Percentiles rank a stretch among this genome's conserved stretches.
phyloP scores from a whole-genome alignment of 2,797 vertebrate genomes.

The Tiaroga cobitis region DNA sequence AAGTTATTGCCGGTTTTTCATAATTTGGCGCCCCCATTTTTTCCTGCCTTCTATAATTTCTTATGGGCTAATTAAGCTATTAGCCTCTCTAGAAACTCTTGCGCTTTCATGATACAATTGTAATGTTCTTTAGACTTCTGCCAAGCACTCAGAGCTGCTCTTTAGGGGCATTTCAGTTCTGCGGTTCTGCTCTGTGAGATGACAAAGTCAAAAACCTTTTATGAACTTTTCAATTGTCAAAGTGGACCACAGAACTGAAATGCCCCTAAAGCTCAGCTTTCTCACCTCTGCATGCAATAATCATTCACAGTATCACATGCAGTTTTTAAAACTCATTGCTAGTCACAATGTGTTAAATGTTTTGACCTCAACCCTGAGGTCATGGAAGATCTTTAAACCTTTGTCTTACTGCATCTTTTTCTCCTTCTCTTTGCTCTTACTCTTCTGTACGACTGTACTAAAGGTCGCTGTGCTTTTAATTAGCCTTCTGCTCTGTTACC shows the following conservation, averaged over 20 bases:
- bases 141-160: constrained; percentile 66
- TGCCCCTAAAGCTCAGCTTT: too few relatives aligned
- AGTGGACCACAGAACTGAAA: constrained; percentile 14
- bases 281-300: constrained; percentile 31
- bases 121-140: constrained; percentile 70
- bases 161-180: constrained; percentile 60
- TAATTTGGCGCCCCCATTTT: constrained; percentile 75
- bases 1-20: constrained; percentile 76
- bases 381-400: constrained; percentile 7
- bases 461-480: constrained; percentile 79
- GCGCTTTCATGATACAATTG: constrained; percentile 67
- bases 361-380: constrained; percentile 6
- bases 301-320: constrained; percentile 6
- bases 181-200: constrained; percentile 64
- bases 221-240: constrained; percentile 47
- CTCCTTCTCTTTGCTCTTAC: constrained; percentile 53
- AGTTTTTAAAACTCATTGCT: constrained; percentile 13
- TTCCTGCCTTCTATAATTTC: constrained; percentile 80
- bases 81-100: constrained; percentile 79
- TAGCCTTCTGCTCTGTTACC: constrained; percentile 70
- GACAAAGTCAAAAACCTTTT: constrained; percentile 54
- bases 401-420: constrained; percentile 4
- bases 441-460: constrained; percentile 69
- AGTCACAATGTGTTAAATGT: constrained; percentile 2
- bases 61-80: constrained; percentile 84